Evolutionary conservation across 2,113 vertebrate genomes (phyloP), one percentile per base, ranked within the genome.

Genomic region (Percopsis transmontana): DNA sequence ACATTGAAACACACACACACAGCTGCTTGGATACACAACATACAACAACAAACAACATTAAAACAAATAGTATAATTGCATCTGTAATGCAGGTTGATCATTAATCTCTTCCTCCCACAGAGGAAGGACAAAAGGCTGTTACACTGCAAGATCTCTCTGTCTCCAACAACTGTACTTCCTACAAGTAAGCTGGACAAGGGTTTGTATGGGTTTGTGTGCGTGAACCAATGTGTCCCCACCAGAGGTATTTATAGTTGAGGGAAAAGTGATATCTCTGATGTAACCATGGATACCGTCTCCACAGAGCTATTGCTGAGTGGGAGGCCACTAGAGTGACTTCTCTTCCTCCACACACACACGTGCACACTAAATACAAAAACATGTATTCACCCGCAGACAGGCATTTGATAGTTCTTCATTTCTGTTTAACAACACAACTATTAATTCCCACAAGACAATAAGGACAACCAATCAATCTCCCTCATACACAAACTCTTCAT

Each of bases 231-330:
- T 91, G 91, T 92, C 91, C 89, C 87, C 85, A 81, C 72, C 81
- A 77, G 70, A 16, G 66, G 84, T 93, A 93, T 93, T 93, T 90
- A 91, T 92, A 92, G 91, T 90, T 80, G 77, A 67, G 54, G 81
- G 87, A 78, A 88, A 91, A 90, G 87, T 77, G 88, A 91, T 91
- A 91, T 88, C 89, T 91, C 87, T 66, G 72, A 81, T 79, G 91
- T 93, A 91, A 90, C 92, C 91, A 93, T 92, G 90, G 92, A 86
- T 91, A 93, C 92, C 79, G 87, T 91, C 87, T 72, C 91, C 85
- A 91, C 70, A 66, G 85, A 89, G 87, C 84, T 82, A 81, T 82
- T 75, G 79, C 58, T 47, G 72, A 84, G 88, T 87, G 82, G 85
- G 88, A 86, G 87, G 80, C 61, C 76, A 79, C 58, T 64, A 84